Percentiles rank a stretch among this genome's conserved stretches.
phyloP scores from a whole-genome alignment of 2,888 invertebrate genomes.

The Omphaloscelis lunosa region DNA sequence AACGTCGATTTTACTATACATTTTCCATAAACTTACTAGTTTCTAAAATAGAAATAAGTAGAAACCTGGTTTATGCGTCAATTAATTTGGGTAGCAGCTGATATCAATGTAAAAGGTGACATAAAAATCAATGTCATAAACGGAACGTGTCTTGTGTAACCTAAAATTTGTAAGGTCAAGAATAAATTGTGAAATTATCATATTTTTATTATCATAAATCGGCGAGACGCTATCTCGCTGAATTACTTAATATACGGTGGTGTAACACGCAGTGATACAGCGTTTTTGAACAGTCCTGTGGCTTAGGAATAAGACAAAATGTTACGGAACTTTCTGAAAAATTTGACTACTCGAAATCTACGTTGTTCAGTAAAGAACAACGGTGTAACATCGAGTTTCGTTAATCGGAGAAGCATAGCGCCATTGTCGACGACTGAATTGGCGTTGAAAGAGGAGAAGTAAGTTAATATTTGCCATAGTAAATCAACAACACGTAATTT shows the following conservation, averaged over 20 bases:
- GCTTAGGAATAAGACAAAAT: conserved; percentile 69
- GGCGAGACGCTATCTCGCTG: conserved; percentile 47
- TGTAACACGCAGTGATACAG: conserved; percentile 61
- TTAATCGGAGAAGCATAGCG: conserved; percentile 76
- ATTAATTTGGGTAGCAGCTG: background rate
- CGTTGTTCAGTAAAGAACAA: conserved; percentile 78
- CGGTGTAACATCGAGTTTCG: conserved; percentile 75
- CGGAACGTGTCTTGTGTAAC: conserved; percentile 60
- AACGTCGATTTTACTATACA: accelerated
- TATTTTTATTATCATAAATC: conserved; percentile 52
- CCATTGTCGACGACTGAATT: conserved; percentile 83
- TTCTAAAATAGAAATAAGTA: background rate
- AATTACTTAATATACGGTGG: conserved; percentile 55
- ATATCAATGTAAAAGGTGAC: background rate
- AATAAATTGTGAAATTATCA: conserved; percentile 62
- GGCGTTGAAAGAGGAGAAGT: conserved; percentile 85
- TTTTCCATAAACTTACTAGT: accelerated
- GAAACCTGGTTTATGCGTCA: background rate
- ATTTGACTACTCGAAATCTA: conserved; percentile 75
- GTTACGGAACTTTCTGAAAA: conserved; percentile 81
- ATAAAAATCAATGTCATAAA: conserved; percentile 37
- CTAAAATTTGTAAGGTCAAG: conserved; percentile 65
- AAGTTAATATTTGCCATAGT: conserved; percentile 67
- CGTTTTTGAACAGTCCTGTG: conserved; percentile 39
- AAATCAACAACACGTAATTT: background rate